These are phyloP conservation scores for Tor tambroides DNA, from an alignment of 2,113 vertebrate species.

Conservation along the genomic window DNA sequence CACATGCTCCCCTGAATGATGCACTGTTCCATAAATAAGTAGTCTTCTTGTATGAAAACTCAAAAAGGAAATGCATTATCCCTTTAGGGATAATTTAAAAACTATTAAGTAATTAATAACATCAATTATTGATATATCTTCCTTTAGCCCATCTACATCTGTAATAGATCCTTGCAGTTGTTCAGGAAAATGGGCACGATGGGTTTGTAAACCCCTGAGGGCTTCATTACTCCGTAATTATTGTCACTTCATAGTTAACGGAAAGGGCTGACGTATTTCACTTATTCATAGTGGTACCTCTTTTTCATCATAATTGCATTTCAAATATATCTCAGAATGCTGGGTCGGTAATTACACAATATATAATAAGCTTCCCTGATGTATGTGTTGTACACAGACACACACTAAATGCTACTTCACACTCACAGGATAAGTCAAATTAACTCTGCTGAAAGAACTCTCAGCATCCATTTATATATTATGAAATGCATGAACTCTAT, in stretches of 20 bases:
- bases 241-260: background rate
- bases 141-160: background rate
- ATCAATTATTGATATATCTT: background rate
- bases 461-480: background rate
- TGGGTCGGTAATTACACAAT: background rate
- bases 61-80: background rate
- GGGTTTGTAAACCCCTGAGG: conserved; percentile 23
- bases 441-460: background rate
- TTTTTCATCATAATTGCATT: conserved; percentile 26
- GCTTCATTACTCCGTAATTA: conserved; percentile 30
- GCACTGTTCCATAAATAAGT: background rate
- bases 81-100: background rate
- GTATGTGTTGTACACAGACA: background rate
- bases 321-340: conserved; percentile 8
- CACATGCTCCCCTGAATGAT: background rate
- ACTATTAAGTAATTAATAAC: background rate
- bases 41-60: background rate
- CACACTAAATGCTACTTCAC: background rate
- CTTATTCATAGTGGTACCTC: background rate
- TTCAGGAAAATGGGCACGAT: background rate
- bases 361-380: conserved; percentile 9
- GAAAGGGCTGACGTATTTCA: background rate
- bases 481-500: background rate
- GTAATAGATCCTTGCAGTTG: conserved; percentile 7
- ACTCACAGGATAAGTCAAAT: background rate